These are phyloP conservation scores for Hypanus sabinus DNA, from an alignment of 2,113 vertebrate genomes.

Conservation along the genomic window DNA sequence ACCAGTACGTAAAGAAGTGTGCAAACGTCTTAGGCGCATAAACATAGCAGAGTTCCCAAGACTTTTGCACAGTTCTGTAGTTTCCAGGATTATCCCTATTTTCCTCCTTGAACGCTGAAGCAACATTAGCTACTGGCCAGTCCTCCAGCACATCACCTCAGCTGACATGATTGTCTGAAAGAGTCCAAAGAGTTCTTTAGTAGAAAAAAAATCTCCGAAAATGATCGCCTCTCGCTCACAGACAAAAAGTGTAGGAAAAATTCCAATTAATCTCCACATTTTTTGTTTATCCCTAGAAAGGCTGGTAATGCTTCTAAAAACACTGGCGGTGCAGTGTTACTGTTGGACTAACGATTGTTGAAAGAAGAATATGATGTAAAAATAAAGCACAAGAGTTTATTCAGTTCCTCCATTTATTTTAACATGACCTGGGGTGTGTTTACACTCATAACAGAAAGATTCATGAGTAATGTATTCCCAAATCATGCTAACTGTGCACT, in stretches of 20 bases:
- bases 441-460: slow-evolving; percentile 49
- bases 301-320: neutral
- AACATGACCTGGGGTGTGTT: slow-evolving; percentile 42
- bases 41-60: too few species aligned
- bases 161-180: neutral
- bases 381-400: neutral
- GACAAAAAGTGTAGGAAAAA: neutral
- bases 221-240: neutral
- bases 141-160: too few species aligned
- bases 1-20: too few species aligned
- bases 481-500: slow-evolving; percentile 46
- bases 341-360: neutral
- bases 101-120: too few species aligned
- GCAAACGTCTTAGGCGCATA: too few species aligned
- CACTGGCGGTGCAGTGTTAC: neutral
- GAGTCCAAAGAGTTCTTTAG: neutral
- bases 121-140: too few species aligned
- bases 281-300: neutral
- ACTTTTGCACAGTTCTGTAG: too few species aligned
- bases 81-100: too few species aligned
- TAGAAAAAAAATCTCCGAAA: neutral
- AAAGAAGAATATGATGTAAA: neutral
- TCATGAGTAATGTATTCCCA: slow-evolving; percentile 54
- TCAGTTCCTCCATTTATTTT: slow-evolving; percentile 43
- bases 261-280: neutral